Conservation (phyloP, 2,113 vertebrate species). For the Vidua chalybeata region DNA sequence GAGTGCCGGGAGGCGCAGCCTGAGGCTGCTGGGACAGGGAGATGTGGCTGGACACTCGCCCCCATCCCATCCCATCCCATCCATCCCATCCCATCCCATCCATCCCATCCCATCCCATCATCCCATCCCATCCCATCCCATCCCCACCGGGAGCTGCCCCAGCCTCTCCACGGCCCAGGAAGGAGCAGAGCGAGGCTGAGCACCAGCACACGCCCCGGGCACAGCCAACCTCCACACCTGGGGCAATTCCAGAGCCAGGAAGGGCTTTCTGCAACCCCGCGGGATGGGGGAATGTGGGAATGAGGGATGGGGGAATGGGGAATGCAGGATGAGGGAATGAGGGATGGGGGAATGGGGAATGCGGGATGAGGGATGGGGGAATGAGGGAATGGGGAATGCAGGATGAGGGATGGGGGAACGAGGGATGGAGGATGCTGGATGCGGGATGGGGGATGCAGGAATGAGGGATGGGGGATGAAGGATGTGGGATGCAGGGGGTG, state of each 20-base stretch:
- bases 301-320: too few relatives aligned
- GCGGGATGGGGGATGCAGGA: not conserved
- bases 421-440: too few relatives aligned
- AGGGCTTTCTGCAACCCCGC: rapidly evolving
- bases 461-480: rapidly evolving
- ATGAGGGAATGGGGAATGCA: too few relatives aligned
- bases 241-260: not conserved
- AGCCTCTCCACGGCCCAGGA: rapidly evolving
- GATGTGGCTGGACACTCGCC: rapidly evolving
- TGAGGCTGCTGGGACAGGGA: not conserved
- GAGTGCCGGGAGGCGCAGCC: not conserved
- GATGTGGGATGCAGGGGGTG: rapidly evolving
- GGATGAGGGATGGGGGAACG: too few relatives aligned
- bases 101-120: not conserved
- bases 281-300: too few relatives aligned
- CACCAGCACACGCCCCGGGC: rapidly evolving
- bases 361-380: too few relatives aligned
- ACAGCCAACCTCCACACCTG: rapidly evolving
- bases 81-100: too few relatives aligned
- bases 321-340: too few relatives aligned
- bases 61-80: not conserved
- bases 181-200: not conserved
- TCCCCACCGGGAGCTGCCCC: rapidly evolving
- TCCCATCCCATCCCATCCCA: not conserved
- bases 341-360: too few relatives aligned